phyloP scores from a whole-genome alignment of 2,797 vertebrate genomes.

The Gallinago solitaria region DNA sequence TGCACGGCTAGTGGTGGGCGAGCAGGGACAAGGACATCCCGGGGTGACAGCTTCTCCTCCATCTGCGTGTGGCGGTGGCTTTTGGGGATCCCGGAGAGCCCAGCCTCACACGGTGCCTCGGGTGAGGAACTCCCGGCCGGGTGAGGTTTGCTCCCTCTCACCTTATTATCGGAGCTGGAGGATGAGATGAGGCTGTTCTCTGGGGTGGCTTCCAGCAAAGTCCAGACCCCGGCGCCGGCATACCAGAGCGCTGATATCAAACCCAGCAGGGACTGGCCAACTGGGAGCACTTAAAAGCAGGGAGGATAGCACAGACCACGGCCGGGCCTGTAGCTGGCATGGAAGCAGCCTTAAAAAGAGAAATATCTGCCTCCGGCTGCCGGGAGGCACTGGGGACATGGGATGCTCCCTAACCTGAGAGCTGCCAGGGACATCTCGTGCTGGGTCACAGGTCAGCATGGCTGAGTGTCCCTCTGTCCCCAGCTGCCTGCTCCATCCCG shows the following conservation, averaged over 20 bases:
- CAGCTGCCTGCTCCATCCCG: neutral
- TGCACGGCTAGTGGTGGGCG: rapidly evolving
- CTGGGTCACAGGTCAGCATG: neutral
- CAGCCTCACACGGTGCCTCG: rapidly evolving
- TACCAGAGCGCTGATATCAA: neutral
- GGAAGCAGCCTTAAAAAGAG: neutral
- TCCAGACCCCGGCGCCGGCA: neutral
- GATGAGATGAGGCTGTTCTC: neutral
- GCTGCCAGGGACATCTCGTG: neutral
- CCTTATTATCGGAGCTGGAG: neutral
- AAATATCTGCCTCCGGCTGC: neutral
- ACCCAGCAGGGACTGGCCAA: neutral
- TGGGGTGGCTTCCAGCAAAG: neutral
- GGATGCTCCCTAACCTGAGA: neutral
- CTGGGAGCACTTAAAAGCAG: neutral
- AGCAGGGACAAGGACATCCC: neutral
- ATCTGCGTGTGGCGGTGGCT: rapidly evolving
- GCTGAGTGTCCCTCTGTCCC: neutral
- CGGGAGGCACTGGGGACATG: rapidly evolving
- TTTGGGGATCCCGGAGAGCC: neutral
- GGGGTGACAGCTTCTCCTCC: neutral
- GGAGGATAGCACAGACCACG: neutral
- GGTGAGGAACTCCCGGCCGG: rapidly evolving
- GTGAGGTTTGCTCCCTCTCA: neutral
- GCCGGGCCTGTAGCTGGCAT: neutral